These are phyloP conservation scores for Steatornis caripensis DNA, from an alignment of 2,113 vertebrate species.

Conservation along the genomic window DNA sequence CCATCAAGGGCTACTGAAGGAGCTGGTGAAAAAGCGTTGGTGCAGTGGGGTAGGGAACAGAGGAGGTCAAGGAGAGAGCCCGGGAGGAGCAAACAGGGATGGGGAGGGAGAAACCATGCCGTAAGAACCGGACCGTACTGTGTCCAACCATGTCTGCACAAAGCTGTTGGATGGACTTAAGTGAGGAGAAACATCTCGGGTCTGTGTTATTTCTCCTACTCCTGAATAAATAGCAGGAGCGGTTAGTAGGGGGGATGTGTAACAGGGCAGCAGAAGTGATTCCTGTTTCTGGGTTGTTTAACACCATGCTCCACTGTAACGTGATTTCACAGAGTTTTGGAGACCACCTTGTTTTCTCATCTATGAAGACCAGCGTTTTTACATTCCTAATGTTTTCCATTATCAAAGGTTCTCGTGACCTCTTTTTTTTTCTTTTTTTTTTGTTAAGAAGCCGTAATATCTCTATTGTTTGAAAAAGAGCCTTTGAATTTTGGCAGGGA, in stretches of 20 bases:
- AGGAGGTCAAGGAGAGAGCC: background rate
- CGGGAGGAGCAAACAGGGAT: background rate
- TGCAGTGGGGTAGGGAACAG: fast-evolving
- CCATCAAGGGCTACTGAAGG: background rate
- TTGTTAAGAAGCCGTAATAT: background rate
- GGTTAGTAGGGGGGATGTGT: background rate
- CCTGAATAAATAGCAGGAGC: background rate
- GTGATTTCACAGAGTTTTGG: background rate
- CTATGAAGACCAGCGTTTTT: background rate
- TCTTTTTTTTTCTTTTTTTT: background rate
- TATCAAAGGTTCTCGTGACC: background rate
- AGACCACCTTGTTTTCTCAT: background rate
- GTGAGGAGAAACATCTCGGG: background rate
- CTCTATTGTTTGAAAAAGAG: background rate
- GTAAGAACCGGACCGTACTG: background rate
- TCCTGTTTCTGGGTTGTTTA: background rate
- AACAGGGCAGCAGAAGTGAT: background rate
- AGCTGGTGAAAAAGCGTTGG: background rate
- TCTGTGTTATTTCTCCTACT: background rate
- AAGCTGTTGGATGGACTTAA: background rate
- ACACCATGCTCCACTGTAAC: background rate
- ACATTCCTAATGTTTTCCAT: background rate
- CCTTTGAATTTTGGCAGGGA: slow-evolving; percentile 5
- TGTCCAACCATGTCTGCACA: background rate
- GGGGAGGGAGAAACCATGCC: fast-evolving